Conservation (phyloP, 1,140 invertebrate genomes). For the Sipha flava region DNA sequence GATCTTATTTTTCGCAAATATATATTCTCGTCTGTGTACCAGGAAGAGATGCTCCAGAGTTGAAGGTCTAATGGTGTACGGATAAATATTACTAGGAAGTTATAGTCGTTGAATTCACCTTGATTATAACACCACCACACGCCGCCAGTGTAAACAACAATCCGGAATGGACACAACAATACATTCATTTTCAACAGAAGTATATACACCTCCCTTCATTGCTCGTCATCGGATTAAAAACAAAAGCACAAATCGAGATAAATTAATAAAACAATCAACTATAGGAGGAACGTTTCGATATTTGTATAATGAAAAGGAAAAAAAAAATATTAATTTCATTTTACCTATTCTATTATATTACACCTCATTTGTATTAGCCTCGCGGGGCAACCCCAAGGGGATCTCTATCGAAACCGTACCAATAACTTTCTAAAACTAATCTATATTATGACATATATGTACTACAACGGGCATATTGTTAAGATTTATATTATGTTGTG, state of each 20-base stretch:
- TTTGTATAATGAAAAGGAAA: background rate
- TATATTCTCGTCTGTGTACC: background rate
- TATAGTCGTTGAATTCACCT: conserved; percentile 12
- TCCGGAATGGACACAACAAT: conserved; percentile 22
- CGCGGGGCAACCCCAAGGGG: conserved; percentile 24
- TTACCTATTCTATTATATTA: background rate
- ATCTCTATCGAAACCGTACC: background rate
- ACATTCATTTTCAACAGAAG: background rate
- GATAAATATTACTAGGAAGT: conserved; percentile 22
- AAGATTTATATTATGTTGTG: background rate
- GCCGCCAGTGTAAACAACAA: conserved; percentile 12
- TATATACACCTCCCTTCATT: background rate
- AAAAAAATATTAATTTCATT: background rate
- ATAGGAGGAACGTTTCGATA: background rate
- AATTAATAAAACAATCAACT: background rate
- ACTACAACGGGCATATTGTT: conserved; percentile 10
- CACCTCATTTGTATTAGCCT: background rate
- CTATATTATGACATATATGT: conserved; percentile 29
- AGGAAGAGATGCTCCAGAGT: conserved; percentile 23
- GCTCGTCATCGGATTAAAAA: background rate
- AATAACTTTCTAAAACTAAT: conserved; percentile 30
- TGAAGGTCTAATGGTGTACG: conserved; percentile 10
- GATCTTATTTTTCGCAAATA: background rate
- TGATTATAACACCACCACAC: background rate
- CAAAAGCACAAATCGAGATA: background rate